phyloP scores from a whole-genome alignment of 2,113 vertebrate species.

The Oostethus manadensis region DNA sequence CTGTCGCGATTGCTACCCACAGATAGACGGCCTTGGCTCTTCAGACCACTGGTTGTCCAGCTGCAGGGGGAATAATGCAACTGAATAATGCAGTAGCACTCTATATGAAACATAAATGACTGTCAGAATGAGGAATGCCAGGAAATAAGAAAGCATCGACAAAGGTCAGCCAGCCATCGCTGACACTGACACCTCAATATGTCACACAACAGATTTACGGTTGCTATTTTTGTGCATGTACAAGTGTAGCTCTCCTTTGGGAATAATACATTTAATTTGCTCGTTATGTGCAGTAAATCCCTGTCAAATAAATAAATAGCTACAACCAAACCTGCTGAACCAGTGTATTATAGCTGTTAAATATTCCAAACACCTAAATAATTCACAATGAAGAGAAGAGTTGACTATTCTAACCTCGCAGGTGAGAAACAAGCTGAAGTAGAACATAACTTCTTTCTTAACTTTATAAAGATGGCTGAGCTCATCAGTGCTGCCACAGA shows the following conservation, averaged over 20 bases:
- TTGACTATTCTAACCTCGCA: neutral
- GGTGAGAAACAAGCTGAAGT: neutral
- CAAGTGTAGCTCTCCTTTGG: neutral
- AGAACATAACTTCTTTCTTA: conserved; percentile 4
- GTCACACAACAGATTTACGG: neutral
- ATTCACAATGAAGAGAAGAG: conserved; percentile 15
- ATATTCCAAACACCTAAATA: conserved; percentile 23
- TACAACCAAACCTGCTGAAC: neutral
- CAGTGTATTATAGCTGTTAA: conserved; percentile 1
- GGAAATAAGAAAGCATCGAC: neutral
- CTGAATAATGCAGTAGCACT: conserved; percentile 37
- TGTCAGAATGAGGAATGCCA: conserved; percentile 5
- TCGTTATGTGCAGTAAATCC: neutral
- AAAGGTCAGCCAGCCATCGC: neutral
- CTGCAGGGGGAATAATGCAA: conserved; percentile 56
- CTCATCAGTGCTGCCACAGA: conserved; percentile 18
- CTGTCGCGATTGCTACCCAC: conserved; percentile 94
- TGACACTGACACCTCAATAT: conserved; percentile 4
- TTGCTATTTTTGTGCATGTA: neutral
- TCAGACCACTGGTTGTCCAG: conserved; percentile 97
- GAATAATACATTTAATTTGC: neutral
- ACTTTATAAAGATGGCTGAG: conserved; percentile 17
- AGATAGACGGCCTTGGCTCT: conserved; percentile 94
- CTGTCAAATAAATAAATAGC: neutral
- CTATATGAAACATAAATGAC: conserved; percentile 35